Conservation (phyloP, 2,888 invertebrate genomes). For the Noctua fimbriata region DNA sequence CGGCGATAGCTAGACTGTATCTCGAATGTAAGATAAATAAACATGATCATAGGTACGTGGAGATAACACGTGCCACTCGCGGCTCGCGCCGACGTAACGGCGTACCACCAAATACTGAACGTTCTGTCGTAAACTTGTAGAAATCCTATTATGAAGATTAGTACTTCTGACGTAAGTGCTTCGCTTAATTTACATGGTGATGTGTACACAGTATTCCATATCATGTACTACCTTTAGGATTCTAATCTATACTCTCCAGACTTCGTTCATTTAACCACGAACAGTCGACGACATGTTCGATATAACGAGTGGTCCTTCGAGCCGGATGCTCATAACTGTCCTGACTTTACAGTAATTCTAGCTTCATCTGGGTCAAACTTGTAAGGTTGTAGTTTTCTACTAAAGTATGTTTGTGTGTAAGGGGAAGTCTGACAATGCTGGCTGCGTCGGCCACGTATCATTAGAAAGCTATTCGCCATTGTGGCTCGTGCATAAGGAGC, state of each 20-base stretch:
- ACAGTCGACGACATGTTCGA: constrained; percentile 33
- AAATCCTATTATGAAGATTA: constrained; percentile 77
- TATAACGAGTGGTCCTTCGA: constrained; percentile 47
- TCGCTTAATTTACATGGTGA: constrained; percentile 56
- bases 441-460: constrained; percentile 76
- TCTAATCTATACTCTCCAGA: constrained; percentile 16
- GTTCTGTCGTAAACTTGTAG: constrained; percentile 69
- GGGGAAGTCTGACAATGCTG: constrained; percentile 60
- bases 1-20: constrained; percentile 63
- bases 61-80: constrained; percentile 76
- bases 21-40: constrained; percentile 65
- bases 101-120: constrained; percentile 65
- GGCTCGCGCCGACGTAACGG: constrained; percentile 59
- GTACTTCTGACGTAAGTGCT: constrained; percentile 69
- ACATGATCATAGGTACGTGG: constrained; percentile 60
- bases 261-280: constrained; percentile 16
- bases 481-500: constrained; percentile 78
- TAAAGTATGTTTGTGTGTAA: constrained; percentile 63
- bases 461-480: constrained; percentile 86
- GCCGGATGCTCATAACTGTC: constrained; percentile 60
- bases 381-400: constrained; percentile 58
- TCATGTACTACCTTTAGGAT: constrained; percentile 15
- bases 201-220: constrained; percentile 47
- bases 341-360: constrained; percentile 50
- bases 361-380: constrained; percentile 57